Evolutionary conservation across 2,113 vertebrate genomes (phyloP).

Genomic region (Harpagus bidentatus): DNA sequence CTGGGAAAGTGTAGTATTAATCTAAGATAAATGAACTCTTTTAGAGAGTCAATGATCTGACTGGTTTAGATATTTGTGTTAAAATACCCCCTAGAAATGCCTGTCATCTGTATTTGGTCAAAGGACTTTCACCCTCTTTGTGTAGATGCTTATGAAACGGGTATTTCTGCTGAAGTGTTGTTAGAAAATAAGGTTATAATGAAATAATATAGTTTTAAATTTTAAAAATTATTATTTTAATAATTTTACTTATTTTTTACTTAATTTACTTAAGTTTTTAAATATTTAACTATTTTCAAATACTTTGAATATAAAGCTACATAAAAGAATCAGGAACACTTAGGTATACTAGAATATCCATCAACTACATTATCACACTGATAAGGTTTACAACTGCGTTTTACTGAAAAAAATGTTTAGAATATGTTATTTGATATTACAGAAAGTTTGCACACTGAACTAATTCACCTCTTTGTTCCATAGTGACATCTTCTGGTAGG

Average conservation of each 20-base stretch:
- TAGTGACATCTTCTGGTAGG: slow-evolving; percentile 45
- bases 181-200: neutral
- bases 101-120: neutral
- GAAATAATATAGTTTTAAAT: neutral
- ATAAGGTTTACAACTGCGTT: neutral
- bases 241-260: neutral
- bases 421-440: neutral
- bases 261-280: neutral
- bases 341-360: neutral
- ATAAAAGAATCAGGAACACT: neutral
- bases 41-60: neutral
- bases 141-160: neutral
- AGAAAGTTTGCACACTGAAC: neutral
- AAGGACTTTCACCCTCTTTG: neutral
- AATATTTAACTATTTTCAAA: neutral
- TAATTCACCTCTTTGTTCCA: neutral
- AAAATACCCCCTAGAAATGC: neutral
- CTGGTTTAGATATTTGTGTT: neutral
- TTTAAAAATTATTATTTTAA: neutral
- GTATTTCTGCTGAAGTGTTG: neutral
- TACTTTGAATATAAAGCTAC: neutral
- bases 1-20: neutral
- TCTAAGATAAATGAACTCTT: neutral
- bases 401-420: neutral
- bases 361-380: neutral